Base-by-base conservation (phyloP, 2,113 vertebrate genomes). In the Callospermophilus lateralis region DNA sequence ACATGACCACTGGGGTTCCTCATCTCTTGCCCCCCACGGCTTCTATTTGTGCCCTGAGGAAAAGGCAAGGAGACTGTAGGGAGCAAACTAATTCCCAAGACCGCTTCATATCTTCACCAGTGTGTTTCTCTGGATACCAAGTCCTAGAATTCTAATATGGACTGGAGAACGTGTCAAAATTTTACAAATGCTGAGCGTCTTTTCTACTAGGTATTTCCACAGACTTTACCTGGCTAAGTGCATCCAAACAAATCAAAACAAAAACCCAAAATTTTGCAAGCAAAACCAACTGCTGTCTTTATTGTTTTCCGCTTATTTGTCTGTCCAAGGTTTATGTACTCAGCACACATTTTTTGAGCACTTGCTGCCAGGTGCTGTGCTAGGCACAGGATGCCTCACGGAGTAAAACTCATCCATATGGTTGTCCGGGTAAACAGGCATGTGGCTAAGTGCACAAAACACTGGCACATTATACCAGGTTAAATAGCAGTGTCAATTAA, bases 1-100 rank as follows among this genome's bases (percentile, higher is more conserved):
- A 92, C 72, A 72, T 53, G 77, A 76, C 51, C 74, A 61, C 45
- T 89, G 84, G 67, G 48, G 80, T 92, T 93, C 77, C 73, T 87
- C 76, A 37, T 90, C 89, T 73, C 93, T 72, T 73, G 91, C 84
- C 86, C 72, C 84, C 86, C 72, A 58, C 19, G 28, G 19, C 53
- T 92, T 91, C 45, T 77, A 87, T 83, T 93, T 91, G 76, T 87
- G 32, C 30, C 39, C 10, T 51, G 3, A 61, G 48, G 93, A 68
- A 88, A 89, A 97, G 77, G 45, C 55, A 73, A 80, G 22, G 63
- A 79, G n/a, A 58, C 11, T 94, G 79, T 30, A 70, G 58, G 45
- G 77, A 72, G 51, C 42, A 76, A 85, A 74, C 1, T 48, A 45
- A 45, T 45, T 45, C 45, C 53, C 58, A 37, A 89, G 85, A 77